Conservation (phyloP, 2,888 invertebrate genomes). For the Meganola albula region DNA sequence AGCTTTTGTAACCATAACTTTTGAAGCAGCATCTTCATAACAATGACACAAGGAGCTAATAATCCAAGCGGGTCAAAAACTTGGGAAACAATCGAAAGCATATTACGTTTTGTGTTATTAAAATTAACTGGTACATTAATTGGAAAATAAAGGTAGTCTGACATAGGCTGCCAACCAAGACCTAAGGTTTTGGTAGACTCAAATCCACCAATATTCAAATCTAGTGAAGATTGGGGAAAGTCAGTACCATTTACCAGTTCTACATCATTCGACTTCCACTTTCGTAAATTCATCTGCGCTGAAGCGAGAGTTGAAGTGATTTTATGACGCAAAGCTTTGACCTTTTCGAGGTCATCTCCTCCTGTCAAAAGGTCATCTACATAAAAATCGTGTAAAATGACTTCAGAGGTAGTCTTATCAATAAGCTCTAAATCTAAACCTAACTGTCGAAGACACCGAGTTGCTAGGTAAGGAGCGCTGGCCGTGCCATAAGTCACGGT, state of each 20-base stretch:
- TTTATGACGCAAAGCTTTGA: constrained; percentile 15
- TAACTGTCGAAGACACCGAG: constrained; percentile 20
- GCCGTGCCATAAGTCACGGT: constrained; percentile 6
- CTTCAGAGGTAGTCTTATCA: constrained; percentile 17
- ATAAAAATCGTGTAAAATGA: constrained; percentile 25
- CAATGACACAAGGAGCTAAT: constrained; percentile 6
- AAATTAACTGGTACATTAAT: constrained; percentile 5
- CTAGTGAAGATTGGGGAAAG: too few species aligned
- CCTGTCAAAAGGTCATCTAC: constrained; percentile 20
- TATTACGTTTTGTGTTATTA: constrained; percentile 8
- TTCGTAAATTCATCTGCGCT: constrained; percentile 17
- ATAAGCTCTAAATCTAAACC: constrained; percentile 22
- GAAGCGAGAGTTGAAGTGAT: too few species aligned
- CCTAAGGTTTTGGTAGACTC: constrained; percentile 20
- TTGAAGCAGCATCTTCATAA: constrained; percentile 4
- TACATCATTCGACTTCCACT: constrained; percentile 12
- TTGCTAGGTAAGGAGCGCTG: not conserved
- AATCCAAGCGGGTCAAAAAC: constrained; percentile 19
- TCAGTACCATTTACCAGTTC: too few species aligned
- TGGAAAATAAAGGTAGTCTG: constrained; percentile 19
- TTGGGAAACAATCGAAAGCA: constrained; percentile 14
- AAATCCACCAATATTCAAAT: not conserved
- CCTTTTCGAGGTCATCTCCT: constrained; percentile 6
- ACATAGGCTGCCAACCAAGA: constrained; percentile 15
- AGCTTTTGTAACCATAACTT: constrained; percentile 12